Conservation (phyloP, 2,888 invertebrate genomes). For the Dicranocentrus wangi region DNA sequence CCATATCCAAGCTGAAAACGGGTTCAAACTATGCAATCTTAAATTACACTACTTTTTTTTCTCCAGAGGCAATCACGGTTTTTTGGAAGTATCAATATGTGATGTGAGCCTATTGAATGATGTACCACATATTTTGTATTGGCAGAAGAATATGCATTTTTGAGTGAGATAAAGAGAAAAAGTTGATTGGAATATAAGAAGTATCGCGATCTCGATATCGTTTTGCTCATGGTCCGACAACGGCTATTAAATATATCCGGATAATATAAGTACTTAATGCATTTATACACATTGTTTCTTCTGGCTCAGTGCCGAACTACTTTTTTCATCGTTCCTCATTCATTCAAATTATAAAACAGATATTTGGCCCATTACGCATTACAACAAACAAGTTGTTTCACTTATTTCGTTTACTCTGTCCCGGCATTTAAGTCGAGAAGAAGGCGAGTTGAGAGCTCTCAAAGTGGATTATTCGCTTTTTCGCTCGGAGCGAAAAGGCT, state of each 20-base stretch:
- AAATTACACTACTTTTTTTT: neutral
- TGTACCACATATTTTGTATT: slow-evolving; percentile 25
- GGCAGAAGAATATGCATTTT: slow-evolving; percentile 27
- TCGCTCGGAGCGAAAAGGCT: slow-evolving; percentile 50
- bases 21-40: too few relatives aligned
- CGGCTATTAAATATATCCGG: too few relatives aligned
- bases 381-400: slow-evolving; percentile 38
- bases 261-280: too few relatives aligned
- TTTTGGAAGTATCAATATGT: too few relatives aligned
- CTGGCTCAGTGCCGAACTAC: slow-evolving; percentile 11
- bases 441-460: neutral
- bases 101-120: too few relatives aligned
- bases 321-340: slow-evolving; percentile 31
- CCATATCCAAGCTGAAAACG: too few relatives aligned
- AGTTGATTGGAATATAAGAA: too few relatives aligned
- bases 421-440: neutral
- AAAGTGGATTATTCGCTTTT: slow-evolving; percentile 10
- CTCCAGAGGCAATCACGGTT: neutral
- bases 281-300: too few relatives aligned
- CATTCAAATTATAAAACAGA: slow-evolving; percentile 50
- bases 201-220: too few relatives aligned
- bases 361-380: slow-evolving; percentile 39
- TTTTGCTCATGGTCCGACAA: neutral
- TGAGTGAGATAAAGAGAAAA: too few relatives aligned
- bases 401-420: slow-evolving; percentile 23